Conservation (phyloP, 92 coral and sea anemone species). For the Galaxea fascicularis region DNA sequence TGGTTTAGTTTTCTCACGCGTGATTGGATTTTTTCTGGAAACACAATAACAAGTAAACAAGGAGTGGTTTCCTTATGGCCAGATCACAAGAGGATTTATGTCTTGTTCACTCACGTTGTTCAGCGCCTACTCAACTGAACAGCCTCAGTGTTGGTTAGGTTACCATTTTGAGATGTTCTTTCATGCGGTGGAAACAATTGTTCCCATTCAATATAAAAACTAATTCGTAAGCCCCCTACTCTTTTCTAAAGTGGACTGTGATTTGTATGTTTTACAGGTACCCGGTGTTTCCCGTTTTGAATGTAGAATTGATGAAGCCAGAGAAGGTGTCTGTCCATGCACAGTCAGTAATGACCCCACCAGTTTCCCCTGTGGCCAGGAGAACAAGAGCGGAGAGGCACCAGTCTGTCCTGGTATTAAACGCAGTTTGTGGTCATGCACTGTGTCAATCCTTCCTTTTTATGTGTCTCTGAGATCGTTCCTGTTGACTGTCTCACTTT, state of each 20-base stretch:
- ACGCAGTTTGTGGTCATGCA: not conserved
- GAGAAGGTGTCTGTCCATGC: slow-evolving; percentile 61
- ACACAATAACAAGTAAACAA: no score
- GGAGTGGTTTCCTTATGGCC: not conserved
- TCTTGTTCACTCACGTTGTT: no score
- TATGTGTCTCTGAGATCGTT: not conserved
- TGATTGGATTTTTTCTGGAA: no score
- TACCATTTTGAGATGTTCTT: no score
- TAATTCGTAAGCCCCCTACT: no score
- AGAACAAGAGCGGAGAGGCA: slow-evolving; percentile 80
- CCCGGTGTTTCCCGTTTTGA: slow-evolving; percentile 85
- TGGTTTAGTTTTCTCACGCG: not conserved
- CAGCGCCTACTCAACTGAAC: no score
- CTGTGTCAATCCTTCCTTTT: not conserved
- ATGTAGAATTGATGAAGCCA: slow-evolving; percentile 74
- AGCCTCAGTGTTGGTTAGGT: no score
- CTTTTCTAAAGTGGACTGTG: no score
- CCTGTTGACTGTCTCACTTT: not conserved
- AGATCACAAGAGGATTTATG: no score
- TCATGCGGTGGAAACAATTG: no score
- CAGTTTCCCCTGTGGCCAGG: slow-evolving; percentile 78
- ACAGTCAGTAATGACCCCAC: slow-evolving; percentile 67
- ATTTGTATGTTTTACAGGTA: slow-evolving; percentile 62
- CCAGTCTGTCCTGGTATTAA: slow-evolving; percentile 82
- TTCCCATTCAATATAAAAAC: no score